Conservation (phyloP, 35 echinoderm and acorn worm species). For the Lytechinus variegatus region DNA sequence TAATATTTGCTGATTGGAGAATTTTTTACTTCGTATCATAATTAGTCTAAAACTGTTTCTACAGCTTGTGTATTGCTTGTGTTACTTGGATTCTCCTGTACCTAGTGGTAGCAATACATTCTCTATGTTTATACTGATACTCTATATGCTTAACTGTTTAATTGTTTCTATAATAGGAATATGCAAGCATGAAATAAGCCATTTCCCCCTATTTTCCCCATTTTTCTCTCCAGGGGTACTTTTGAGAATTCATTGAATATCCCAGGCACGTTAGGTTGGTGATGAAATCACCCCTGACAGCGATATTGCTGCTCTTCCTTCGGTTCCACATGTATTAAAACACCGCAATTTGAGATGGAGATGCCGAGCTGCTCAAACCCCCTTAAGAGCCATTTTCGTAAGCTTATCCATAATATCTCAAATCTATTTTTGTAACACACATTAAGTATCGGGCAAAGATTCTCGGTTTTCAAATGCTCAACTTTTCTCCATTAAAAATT, state of each 20-base stretch:
- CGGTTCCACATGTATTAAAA: background rate
- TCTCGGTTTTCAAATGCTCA: background rate
- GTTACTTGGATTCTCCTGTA: too few species aligned
- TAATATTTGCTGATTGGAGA: too few species aligned
- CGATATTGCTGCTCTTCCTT: background rate
- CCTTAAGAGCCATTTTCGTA: background rate
- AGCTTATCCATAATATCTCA: background rate
- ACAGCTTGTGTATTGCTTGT: too few species aligned
- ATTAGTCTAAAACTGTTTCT: too few species aligned
- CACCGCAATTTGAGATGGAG: background rate
- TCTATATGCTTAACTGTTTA: background rate
- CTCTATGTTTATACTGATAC: too few species aligned
- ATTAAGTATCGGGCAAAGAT: background rate
- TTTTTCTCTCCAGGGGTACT: background rate
- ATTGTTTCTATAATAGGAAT: background rate
- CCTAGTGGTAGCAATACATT: too few species aligned
- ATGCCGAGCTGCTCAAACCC: background rate
- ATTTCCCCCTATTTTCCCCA: background rate
- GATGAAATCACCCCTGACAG: conserved; percentile 9
- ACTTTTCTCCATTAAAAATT: background rate
- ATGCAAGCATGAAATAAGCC: background rate
- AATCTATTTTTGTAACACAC: background rate
- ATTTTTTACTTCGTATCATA: too few species aligned
- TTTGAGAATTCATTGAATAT: conserved; percentile 14
- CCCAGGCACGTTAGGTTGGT: background rate